Base-by-base conservation (phyloP, 2,113 vertebrate species). In the Condylura cristata region DNA sequence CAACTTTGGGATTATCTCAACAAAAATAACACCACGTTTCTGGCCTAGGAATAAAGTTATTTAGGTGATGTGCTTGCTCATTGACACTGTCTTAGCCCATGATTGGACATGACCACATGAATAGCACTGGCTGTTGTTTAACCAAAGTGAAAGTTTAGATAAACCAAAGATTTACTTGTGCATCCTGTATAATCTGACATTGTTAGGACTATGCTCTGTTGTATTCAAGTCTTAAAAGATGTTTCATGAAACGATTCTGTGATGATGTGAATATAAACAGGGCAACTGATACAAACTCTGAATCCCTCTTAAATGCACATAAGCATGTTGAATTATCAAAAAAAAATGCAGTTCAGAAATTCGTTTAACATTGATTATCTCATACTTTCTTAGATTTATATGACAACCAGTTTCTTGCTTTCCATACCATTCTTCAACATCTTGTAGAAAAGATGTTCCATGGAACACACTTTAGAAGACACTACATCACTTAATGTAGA, bases 1-100 rank as follows among this genome's bases (percentile, higher is more conserved):
- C 53, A 39, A 17, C 32, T 32, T 24, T 71, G 44, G 32, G 53
- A 53, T 83, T 94, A 86, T 91, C 81, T 75, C 63, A 92, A 60
- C 24, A 84, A 95, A 91, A 90, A 84, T 85, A 6, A 0, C 86
- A 37, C 32, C 58, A 58, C 51, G 8, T 86, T 32, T 9, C 13
- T 48, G 60, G n/a, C 51, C 75, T 93, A 75, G 24, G 6, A 72
- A 75, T 84, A 56, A 87, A 88, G 26, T 70, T 60, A 83, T 85
- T 88, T 83, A 94, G 30, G 37, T 95, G 76, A 78, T 82, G 53
- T 88, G 53, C 28, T 91, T 88, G 53, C 26, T 91, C 39, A 65
- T 14, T 82, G 53, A 65, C 46, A 65, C 1, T 78, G 32, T 78
- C 41, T 76, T 86, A n/a, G 32, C n/a, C 24, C 51, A 13, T 17